phyloP scores from a whole-genome alignment of 2,797 vertebrate genomes.

The Phaenicophaeus curvirostris region DNA sequence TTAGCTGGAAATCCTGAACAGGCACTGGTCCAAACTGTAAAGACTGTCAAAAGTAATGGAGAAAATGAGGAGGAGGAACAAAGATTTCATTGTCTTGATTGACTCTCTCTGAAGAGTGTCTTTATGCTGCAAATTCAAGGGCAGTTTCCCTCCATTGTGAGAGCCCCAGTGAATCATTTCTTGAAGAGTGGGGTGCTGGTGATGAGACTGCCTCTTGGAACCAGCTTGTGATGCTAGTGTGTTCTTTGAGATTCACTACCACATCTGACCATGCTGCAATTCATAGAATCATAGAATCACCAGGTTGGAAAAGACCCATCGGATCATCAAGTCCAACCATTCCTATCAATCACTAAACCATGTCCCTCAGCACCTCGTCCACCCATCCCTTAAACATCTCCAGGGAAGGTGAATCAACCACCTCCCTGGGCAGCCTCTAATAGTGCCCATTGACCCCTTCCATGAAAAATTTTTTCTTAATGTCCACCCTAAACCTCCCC shows the following conservation, averaged over 20 bases:
- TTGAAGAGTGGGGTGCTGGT: fast-evolving
- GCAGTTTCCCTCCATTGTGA: neutral
- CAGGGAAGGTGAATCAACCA: too few relatives aligned
- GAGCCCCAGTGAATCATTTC: neutral
- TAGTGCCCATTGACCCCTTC: too few relatives aligned
- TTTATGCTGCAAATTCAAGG: neutral
- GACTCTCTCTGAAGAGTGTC: neutral
- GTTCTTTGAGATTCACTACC: neutral
- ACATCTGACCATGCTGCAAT: fast-evolving
- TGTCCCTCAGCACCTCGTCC: too few relatives aligned
- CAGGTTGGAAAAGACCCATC: too few relatives aligned
- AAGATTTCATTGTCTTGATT: neutral
- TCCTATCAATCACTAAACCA: too few relatives aligned
- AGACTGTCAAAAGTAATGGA: neutral
- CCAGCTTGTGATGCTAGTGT: neutral
- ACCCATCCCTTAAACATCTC: too few relatives aligned
- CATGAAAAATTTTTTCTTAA: too few relatives aligned
- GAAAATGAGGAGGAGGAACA: neutral
- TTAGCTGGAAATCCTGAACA: neutral
- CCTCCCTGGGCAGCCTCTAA: too few relatives aligned
- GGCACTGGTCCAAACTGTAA: neutral
- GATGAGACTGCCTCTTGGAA: neutral
- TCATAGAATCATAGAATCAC: too few relatives aligned
- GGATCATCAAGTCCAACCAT: too few relatives aligned
- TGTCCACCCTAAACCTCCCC: too few relatives aligned